Conservation (phyloP, 2,888 invertebrate genomes). For the Aspidiotus rigidus region DNA sequence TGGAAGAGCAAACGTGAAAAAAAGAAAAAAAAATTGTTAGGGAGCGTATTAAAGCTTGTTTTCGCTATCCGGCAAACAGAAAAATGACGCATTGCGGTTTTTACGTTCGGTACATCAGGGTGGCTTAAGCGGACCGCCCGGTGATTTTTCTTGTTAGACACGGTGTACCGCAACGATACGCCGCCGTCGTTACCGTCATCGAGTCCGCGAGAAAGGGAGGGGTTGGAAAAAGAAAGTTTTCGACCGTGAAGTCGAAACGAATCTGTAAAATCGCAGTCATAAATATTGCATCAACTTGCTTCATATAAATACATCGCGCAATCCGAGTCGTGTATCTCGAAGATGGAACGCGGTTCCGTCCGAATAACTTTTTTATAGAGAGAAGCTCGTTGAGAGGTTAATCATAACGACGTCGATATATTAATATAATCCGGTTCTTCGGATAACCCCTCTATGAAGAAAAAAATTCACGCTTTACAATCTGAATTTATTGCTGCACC, state of each 20-base stretch:
- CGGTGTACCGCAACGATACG: constrained; percentile 29
- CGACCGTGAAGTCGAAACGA: constrained; percentile 33
- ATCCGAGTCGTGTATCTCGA: neutral
- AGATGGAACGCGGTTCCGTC: neutral
- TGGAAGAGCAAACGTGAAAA: neutral
- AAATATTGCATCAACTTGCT: constrained; percentile 12
- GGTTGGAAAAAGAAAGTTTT: constrained; percentile 29
- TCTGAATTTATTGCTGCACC: neutral
- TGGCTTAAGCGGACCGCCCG: constrained; percentile 25
- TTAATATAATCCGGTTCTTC: neutral
- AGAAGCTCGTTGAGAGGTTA: neutral
- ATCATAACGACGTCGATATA: constrained; percentile 1
- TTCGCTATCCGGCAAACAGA: constrained; percentile 7
- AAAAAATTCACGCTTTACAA: neutral
- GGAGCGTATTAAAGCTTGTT: neutral
- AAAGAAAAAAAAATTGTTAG: neutral
- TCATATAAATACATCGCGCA: neutral
- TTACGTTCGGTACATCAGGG: constrained; percentile 16
- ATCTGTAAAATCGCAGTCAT: constrained; percentile 32
- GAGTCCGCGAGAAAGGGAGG: neutral
- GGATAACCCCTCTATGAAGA: neutral
- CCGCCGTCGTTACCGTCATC: constrained; percentile 16
- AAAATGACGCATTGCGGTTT: constrained; percentile 33
- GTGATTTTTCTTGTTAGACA: constrained; percentile 33
- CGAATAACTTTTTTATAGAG: neutral